Conservation (phyloP, 2,113 vertebrate species). For the Nerophis ophidion region DNA sequence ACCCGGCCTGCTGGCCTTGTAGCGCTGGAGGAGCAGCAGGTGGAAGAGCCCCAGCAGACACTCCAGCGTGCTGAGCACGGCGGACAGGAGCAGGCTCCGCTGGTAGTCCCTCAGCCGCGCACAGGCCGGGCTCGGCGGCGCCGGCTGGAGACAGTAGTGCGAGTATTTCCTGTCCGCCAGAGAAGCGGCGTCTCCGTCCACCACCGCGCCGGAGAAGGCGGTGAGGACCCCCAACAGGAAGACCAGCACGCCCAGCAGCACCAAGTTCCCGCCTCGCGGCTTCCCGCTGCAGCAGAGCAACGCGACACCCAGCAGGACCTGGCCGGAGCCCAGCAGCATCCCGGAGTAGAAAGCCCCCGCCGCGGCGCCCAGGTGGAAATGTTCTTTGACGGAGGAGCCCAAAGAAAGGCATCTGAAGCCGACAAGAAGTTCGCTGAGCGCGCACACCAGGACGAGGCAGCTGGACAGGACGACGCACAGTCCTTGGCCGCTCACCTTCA, state of each 20-base stretch:
- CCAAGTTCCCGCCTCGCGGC: slow-evolving; percentile 83
- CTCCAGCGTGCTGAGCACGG: slow-evolving; percentile 89
- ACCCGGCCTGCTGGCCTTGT: slow-evolving; percentile 70
- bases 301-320: slow-evolving; percentile 80
- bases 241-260: slow-evolving; percentile 84
- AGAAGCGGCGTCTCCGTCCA: slow-evolving; percentile 91
- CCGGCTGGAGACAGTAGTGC: slow-evolving; percentile 79
- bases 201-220: slow-evolving; percentile 90
- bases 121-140: slow-evolving; percentile 70
- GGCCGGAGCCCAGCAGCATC: slow-evolving; percentile 81
- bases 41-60: slow-evolving; percentile 85
- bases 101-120: slow-evolving; percentile 86
- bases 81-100: slow-evolving; percentile 83
- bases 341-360: slow-evolving; percentile 93
- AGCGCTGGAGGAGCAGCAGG: slow-evolving; percentile 83
- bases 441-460: slow-evolving; percentile 88
- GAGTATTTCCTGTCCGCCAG: slow-evolving; percentile 89
- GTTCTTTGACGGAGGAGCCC: slow-evolving; percentile 83
- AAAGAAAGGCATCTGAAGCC: slow-evolving; percentile 87
- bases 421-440: slow-evolving; percentile 87
- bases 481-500: slow-evolving; percentile 94
- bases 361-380: slow-evolving; percentile 82
- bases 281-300: slow-evolving; percentile 81
- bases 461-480: slow-evolving; percentile 88
- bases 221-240: slow-evolving; percentile 89